Conservation (phyloP, 2,797 vertebrate genomes). For the Peromyscus nudipes region DNA sequence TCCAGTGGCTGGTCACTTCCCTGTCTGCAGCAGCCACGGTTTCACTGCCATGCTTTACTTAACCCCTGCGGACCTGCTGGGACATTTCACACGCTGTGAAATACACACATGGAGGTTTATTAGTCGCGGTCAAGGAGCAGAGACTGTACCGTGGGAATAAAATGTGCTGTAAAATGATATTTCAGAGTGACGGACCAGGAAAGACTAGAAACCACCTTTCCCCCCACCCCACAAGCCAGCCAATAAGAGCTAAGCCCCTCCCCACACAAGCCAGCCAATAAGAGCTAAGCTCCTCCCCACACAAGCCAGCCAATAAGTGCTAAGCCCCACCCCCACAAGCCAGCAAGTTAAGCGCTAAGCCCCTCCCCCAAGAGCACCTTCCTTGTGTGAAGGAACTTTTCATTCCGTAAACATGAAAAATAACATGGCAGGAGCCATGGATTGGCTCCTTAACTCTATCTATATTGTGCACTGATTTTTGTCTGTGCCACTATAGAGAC, state of each 20-base stretch:
- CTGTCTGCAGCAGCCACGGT: conserved; percentile 45
- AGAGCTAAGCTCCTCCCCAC: neutral
- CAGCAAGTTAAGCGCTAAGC: neutral
- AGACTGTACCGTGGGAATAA: conserved; percentile 70
- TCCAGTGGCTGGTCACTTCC: conserved; percentile 57
- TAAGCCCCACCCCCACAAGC: neutral
- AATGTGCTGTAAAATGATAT: conserved; percentile 63
- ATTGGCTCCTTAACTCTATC: conserved; percentile 11
- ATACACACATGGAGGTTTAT: conserved; percentile 68
- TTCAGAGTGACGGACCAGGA: conserved; percentile 57
- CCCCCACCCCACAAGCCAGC: neutral
- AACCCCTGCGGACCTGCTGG: conserved; percentile 55
- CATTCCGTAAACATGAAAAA: conserved; percentile 59
- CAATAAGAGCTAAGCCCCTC: neutral
- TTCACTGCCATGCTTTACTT: conserved; percentile 49
- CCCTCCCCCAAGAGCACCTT: neutral
- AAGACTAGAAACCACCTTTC: neutral
- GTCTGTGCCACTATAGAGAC: conserved; percentile 8
- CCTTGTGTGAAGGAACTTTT: neutral
- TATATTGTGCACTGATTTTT: neutral
- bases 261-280: conserved; percentile 9
- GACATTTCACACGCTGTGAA: conserved; percentile 74
- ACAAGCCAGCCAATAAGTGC: conserved; percentile 21
- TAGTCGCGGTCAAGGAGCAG: conserved; percentile 69
- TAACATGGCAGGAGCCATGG: neutral